These are phyloP conservation scores for Arothron firmamentum DNA, from an alignment of 2,113 vertebrate species.

Conservation along the genomic window DNA sequence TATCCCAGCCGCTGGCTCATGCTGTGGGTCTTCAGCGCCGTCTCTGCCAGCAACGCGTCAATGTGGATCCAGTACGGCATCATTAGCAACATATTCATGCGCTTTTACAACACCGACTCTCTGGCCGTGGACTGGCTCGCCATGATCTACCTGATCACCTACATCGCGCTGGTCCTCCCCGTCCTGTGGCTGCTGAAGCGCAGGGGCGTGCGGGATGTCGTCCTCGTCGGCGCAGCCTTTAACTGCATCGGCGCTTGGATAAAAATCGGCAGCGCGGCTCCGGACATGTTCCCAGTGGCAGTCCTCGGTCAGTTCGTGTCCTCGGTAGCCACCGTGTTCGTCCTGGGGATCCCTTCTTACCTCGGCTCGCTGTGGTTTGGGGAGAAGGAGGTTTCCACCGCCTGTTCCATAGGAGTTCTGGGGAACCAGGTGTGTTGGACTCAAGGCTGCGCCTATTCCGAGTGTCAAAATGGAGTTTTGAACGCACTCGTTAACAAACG, in stretches of 20 bases:
- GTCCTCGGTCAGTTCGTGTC: constrained; percentile 83
- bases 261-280: constrained; percentile 80
- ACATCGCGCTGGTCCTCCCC: constrained; percentile 83
- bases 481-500: too few species aligned
- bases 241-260: constrained; percentile 88
- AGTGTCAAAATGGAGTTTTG: constrained; percentile 7
- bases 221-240: constrained; percentile 78
- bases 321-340: constrained; percentile 80
- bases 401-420: constrained; percentile 85
- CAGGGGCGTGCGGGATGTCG: constrained; percentile 79
- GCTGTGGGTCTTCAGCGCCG: constrained; percentile 82
- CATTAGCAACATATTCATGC: constrained; percentile 80
- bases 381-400: constrained; percentile 81
- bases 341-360: constrained; percentile 84
- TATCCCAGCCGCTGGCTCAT: constrained; percentile 81
- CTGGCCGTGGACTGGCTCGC: constrained; percentile 86
- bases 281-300: constrained; percentile 75
- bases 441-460: constrained; percentile 14
- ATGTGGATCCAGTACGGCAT: constrained; percentile 89
- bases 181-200: constrained; percentile 78
- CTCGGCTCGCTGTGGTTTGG: constrained; percentile 87
- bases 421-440: constrained; percentile 83
- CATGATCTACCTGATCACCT: constrained; percentile 83
- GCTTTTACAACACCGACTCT: constrained; percentile 78
- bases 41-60: constrained; percentile 85